These are phyloP conservation scores for Crocallis elinguaria DNA, from an alignment of 2,888 invertebrate species.

Conservation along the genomic window DNA sequence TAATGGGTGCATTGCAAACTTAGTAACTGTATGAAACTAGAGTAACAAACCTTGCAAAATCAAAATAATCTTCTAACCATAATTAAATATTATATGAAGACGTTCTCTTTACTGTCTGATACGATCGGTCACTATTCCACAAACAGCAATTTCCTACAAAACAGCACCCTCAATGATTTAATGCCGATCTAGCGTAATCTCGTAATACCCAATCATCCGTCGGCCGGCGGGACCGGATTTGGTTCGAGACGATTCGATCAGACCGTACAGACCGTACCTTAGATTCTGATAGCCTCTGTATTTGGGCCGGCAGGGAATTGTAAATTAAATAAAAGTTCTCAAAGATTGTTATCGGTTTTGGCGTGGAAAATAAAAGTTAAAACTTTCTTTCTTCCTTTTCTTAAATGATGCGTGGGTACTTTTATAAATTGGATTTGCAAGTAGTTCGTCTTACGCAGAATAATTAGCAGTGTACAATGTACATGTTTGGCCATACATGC, in stretches of 20 bases:
- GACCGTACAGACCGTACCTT: constrained; percentile 5
- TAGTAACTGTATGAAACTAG: too few relatives aligned
- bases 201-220: constrained; percentile 79
- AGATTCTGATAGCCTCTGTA: not conserved
- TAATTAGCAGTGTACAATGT: too few relatives aligned
- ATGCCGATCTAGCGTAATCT: constrained; percentile 66
- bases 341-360: not conserved
- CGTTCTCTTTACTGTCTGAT: not conserved
- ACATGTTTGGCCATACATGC: too few relatives aligned
- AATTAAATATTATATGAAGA: too few relatives aligned
- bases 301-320: not conserved
- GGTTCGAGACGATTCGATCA: constrained; percentile 53
- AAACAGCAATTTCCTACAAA: constrained; percentile 32
- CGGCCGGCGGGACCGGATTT: constrained; percentile 53
- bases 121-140: not conserved
- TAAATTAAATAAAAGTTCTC: not conserved
- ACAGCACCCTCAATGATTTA: constrained; percentile 62
- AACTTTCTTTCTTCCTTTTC: too few relatives aligned
- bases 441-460: too few relatives aligned
- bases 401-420: too few relatives aligned
- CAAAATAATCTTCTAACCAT: too few relatives aligned
- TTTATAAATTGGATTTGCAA: too few relatives aligned
- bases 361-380: not conserved
- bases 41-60: too few relatives aligned
- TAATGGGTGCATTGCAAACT: too few relatives aligned